These are phyloP conservation scores for Porites lobata DNA, from an alignment of 92 coral and sea anemone species.

Conservation along the genomic window DNA sequence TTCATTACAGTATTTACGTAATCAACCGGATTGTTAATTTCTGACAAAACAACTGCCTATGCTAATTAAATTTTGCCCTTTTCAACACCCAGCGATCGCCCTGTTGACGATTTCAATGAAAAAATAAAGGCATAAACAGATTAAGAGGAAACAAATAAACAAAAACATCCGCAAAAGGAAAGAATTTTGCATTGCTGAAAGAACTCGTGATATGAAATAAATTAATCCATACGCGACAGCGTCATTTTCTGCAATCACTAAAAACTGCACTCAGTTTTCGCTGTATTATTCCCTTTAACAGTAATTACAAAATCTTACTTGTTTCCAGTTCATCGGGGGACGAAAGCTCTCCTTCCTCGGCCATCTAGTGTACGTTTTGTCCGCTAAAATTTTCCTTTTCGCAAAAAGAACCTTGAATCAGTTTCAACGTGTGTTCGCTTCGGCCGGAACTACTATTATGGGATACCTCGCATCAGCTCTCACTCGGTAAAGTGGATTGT, in stretches of 20 bases:
- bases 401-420: neutral
- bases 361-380: slow-evolving; percentile 27
- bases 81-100: neutral
- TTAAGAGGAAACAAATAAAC: neutral
- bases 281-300: no score
- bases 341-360: slow-evolving; percentile 99
- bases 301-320: slow-evolving; percentile 71
- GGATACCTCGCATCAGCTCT: neutral
- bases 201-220: neutral
- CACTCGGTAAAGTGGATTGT: neutral
- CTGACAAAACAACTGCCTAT: neutral
- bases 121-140: neutral
- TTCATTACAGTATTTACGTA: neutral
- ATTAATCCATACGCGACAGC: no score
- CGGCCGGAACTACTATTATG: slow-evolving; percentile 7
- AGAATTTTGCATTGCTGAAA: neutral
- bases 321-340: slow-evolving; percentile 97
- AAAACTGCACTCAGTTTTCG: no score
- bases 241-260: no score
- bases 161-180: no score
- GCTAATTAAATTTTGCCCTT: neutral
- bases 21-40: neutral
- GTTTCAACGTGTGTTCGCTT: neutral
- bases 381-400: no score
- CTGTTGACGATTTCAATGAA: neutral